Conservation (phyloP, 1,140 invertebrate species). For the Triops cancriformis region DNA sequence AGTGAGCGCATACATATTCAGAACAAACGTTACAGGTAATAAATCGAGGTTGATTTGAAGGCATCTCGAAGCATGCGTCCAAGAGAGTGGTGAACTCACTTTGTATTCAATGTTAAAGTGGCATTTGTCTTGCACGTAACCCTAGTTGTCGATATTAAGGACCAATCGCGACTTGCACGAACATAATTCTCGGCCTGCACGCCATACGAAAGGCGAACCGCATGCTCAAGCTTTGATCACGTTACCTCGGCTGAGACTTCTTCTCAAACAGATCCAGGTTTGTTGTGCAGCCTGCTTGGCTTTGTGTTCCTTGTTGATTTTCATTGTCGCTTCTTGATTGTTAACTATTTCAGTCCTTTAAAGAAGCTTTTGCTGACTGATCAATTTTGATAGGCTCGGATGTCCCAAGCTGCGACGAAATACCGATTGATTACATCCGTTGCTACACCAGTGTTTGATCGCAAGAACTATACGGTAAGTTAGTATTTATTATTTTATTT, state of each 20-base stretch:
- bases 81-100: background rate
- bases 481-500: conserved; percentile 16
- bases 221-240: conserved; percentile 18
- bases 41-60: too few relatives aligned
- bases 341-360: background rate
- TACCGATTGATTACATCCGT: conserved; percentile 77
- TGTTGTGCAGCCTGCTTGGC: background rate
- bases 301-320: background rate
- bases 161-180: background rate
- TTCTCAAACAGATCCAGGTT: conserved; percentile 22
- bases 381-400: conserved; percentile 16
- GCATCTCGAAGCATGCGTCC: too few relatives aligned
- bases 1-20: too few relatives aligned
- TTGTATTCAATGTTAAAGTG: background rate
- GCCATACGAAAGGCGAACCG: conserved; percentile 24
- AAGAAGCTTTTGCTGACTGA: background rate
- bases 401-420: conserved; percentile 29
- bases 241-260: conserved; percentile 10
- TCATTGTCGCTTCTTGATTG: background rate
- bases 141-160: background rate
- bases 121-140: conserved; percentile 7
- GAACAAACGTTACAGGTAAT: too few relatives aligned
- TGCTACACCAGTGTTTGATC: conserved; percentile 83
- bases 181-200: background rate
- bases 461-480: conserved; percentile 76